Percentiles rank a stretch among this genome's conserved stretches.
Evolutionary conservation across 2,888 invertebrate genomes (phyloP).

Genomic region (Ctena decussata): DNA sequence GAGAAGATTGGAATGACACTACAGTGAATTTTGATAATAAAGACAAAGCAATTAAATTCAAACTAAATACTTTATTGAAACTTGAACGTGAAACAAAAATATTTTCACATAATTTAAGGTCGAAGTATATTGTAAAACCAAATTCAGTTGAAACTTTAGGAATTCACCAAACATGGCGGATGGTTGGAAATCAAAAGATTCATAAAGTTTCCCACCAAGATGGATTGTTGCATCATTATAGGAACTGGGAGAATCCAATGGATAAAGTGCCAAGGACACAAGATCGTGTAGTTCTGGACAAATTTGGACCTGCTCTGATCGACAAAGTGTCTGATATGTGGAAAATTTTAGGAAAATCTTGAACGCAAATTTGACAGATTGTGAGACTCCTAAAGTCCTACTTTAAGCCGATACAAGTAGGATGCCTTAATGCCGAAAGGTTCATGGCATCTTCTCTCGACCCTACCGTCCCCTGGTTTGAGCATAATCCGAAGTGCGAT

Average conservation of each 20-base stretch:
- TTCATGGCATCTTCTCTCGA: too few relatives aligned
- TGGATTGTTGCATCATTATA: conserved; percentile 78
- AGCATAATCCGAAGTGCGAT: too few relatives aligned
- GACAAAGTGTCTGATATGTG: background rate
- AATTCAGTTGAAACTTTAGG: conserved; percentile 66
- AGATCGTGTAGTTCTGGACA: conserved; percentile 50
- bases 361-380: background rate
- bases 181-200: conserved; percentile 11
- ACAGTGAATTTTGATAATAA: conserved; percentile 46
- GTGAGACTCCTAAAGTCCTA: too few relatives aligned
- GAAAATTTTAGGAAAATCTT: background rate
- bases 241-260: conserved; percentile 70
- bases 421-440: too few relatives aligned
- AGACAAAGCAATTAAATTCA: conserved; percentile 60
- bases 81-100: conserved; percentile 67
- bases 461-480: too few relatives aligned
- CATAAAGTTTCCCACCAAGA: conserved; percentile 33
- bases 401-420: too few relatives aligned
- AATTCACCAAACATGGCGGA: conserved; percentile 73
- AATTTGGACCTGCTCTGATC: conserved; percentile 61
- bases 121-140: conserved; percentile 78
- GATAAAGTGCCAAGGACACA: conserved; percentile 44
- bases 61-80: conserved; percentile 71
- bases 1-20: conserved; percentile 73
- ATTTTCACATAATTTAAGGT: conserved; percentile 60